Conservation (phyloP, 1,140 invertebrate genomes). For the Chironomus striatipennis region DNA sequence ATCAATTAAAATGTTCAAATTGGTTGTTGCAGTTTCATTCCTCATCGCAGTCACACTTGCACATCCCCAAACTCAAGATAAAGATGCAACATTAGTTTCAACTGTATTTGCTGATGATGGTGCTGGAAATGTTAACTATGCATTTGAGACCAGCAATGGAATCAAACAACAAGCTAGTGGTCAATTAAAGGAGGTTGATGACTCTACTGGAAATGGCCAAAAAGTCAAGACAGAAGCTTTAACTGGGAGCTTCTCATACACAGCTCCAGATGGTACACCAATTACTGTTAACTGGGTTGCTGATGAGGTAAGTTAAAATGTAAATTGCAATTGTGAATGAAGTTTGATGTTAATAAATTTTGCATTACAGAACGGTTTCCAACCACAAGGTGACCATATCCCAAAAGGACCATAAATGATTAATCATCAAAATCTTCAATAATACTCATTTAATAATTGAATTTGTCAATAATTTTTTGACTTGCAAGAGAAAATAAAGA, state of each 20-base stretch:
- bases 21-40: neutral
- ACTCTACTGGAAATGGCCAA: neutral
- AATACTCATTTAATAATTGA: no score
- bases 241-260: neutral
- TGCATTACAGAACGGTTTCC: no score
- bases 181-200: neutral
- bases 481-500: no score
- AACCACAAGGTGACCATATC: no score
- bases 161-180: neutral
- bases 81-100: neutral
- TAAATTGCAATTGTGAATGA: no score
- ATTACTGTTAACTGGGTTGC: neutral
- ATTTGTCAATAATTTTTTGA: no score
- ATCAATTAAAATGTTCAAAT: slow-evolving; percentile 6
- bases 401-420: no score
- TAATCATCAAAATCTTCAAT: no score
- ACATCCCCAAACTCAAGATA: neutral
- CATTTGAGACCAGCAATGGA: neutral
- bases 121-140: neutral
- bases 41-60: neutral
- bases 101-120: neutral
- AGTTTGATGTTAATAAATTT: no score
- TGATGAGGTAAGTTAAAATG: no score
- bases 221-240: neutral
- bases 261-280: neutral